Evolutionary conservation across 1,140 invertebrate genomes (phyloP).

Genomic region (Polypedilum pembai): DNA sequence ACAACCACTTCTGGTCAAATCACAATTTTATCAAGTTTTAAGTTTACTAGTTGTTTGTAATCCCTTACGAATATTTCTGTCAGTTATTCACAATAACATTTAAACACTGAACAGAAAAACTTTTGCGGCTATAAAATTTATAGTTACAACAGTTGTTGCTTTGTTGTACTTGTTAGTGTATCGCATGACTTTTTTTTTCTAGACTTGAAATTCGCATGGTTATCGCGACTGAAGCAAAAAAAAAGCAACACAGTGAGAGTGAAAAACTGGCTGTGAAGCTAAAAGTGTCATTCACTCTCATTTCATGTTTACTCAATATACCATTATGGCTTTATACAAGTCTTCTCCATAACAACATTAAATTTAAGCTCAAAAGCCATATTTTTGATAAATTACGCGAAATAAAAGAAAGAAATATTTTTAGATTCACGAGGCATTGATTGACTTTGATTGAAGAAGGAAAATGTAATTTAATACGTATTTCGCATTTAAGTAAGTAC

Average conservation of each 20-base stretch:
- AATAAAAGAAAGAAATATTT: neutral
- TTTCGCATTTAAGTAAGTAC: neutral
- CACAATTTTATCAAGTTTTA: too few species aligned
- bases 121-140: too few species aligned
- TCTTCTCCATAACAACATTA: neutral
- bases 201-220: neutral
- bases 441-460: neutral
- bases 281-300: neutral
- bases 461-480: constrained; percentile 11
- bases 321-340: neutral
- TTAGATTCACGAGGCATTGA: neutral
- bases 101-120: too few species aligned
- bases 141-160: too few species aligned
- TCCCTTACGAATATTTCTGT: too few species aligned
- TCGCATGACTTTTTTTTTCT: neutral
- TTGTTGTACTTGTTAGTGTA: too few species aligned
- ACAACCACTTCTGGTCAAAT: too few species aligned
- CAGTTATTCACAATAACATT: too few species aligned
- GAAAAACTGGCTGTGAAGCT: neutral
- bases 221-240: neutral
- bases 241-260: neutral
- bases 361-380: neutral
- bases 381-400: neutral
- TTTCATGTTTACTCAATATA: constrained; percentile 8
- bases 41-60: too few species aligned